Conservation (phyloP, 2,113 vertebrate genomes). For the Riparia riparia region DNA sequence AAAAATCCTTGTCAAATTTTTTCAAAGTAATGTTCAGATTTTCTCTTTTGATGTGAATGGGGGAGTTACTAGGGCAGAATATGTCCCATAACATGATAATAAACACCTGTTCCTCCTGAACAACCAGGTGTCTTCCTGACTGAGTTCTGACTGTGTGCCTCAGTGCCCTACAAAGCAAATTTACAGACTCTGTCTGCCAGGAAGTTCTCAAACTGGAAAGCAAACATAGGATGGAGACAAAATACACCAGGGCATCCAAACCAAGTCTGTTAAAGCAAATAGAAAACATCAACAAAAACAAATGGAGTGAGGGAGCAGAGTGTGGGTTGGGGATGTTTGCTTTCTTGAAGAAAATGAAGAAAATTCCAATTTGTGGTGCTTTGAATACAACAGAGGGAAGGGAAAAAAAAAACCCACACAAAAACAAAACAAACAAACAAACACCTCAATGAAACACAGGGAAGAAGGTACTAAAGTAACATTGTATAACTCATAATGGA, state of each 20-base stretch:
- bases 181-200: not conserved
- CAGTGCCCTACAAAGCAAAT: not conserved
- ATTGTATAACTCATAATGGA: not conserved
- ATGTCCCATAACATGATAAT: not conserved
- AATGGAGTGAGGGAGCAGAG: not conserved
- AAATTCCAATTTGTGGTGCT: not conserved
- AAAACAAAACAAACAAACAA: no score
- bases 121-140: not conserved
- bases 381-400: accelerated
- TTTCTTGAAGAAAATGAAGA: not conserved
- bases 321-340: not conserved
- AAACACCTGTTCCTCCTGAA: not conserved
- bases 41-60: not conserved
- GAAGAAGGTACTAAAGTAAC: not conserved
- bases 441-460: not conserved
- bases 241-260: not conserved
- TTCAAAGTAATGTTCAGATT: not conserved
- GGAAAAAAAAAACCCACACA: not conserved
- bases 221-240: not conserved
- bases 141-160: not conserved
- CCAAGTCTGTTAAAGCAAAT: not conserved
- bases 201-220: not conserved
- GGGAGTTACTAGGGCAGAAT: not conserved
- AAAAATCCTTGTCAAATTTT: not conserved
- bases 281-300: not conserved